phyloP scores from a whole-genome alignment of 2,888 invertebrate species.

The Aleiodes alternator region DNA sequence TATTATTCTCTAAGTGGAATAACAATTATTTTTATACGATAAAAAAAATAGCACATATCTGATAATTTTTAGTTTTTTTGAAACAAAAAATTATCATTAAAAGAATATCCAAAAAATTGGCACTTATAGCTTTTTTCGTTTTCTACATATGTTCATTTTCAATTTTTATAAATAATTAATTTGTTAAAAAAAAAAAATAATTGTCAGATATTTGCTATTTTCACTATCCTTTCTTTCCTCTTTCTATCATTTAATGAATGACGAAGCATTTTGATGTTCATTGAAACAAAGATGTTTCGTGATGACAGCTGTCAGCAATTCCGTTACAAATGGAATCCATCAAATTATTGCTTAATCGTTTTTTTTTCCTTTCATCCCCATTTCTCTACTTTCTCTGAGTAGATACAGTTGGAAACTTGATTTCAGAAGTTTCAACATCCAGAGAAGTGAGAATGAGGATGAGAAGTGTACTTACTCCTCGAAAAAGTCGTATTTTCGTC shows the following conservation, averaged over 20 bases:
- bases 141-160: too few relatives aligned
- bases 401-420: conserved; percentile 26
- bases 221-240: too few relatives aligned
- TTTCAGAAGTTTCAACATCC: conserved; percentile 26
- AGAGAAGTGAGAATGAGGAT: conserved; percentile 19
- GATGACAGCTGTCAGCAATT: conserved; percentile 24
- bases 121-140: too few relatives aligned
- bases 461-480: conserved; percentile 21
- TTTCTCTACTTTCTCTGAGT: not conserved
- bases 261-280: conserved; percentile 41
- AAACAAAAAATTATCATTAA: too few relatives aligned
- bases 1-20: too few relatives aligned
- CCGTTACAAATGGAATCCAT: conserved; percentile 8
- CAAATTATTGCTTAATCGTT: conserved; percentile 6
- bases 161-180: not conserved
- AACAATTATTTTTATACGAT: too few relatives aligned
- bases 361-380: not conserved
- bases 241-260: conserved; percentile 45
- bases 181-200: not conserved
- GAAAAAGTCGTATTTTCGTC: conserved; percentile 6
- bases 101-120: too few relatives aligned
- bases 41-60: too few relatives aligned
- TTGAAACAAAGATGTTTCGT: conserved; percentile 34
- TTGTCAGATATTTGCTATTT: too few relatives aligned
- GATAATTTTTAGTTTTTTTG: too few relatives aligned